Base-by-base conservation (phyloP, 2,113 vertebrate species). In the Rhinichthys klamathensis region DNA sequence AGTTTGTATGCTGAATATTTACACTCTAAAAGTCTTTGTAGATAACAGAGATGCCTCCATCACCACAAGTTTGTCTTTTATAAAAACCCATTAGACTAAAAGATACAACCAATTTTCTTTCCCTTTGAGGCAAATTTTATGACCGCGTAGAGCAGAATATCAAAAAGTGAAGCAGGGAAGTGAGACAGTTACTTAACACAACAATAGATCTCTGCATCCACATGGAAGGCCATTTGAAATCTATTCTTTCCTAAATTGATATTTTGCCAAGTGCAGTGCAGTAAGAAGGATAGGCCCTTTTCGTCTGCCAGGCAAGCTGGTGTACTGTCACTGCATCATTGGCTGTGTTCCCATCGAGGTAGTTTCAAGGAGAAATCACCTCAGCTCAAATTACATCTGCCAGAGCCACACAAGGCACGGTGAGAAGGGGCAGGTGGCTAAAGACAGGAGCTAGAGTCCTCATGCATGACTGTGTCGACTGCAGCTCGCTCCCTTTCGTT, bases 351-450 rank as follows among this genome's bases (percentile, higher is more conserved):
- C 65, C 76, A 84, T 30, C 15, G 23, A 80, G 77, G 79, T 73
- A 54, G 60, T 82, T 84, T 81, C 90, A 87, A 86, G 69, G 67
- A 84, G 83, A 87, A 75, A 75, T 63, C 69, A 76, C 85, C 84
- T 85, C 75, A 82, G 84, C 74, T 80, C 35, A 63, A 85, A 75
- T 80, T 85, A 80, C 76, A 81, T 88, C 85, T 61, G 63, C 88
- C 90, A 91, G 44, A 54, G n/a, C 30, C n/a, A 23, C 58, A 69
- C 56, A 73, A 81, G 56, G 56, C 69, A 27, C 7, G 3, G 35
- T 16, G 18, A 85, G 54, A 70, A 73, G 63, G 63, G 76, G 30
- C 46, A 72, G 84, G 75, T 79, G 38, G 75, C 51, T 61, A 35
- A 81, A 81, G 75, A 74, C 82, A 74, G 74, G 74, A 77, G 49